A percentile compares a stretch with the other conserved stretches of the same genome.
Conservation (phyloP, 2,888 invertebrate genomes). For the Stictocephala bisonia region DNA sequence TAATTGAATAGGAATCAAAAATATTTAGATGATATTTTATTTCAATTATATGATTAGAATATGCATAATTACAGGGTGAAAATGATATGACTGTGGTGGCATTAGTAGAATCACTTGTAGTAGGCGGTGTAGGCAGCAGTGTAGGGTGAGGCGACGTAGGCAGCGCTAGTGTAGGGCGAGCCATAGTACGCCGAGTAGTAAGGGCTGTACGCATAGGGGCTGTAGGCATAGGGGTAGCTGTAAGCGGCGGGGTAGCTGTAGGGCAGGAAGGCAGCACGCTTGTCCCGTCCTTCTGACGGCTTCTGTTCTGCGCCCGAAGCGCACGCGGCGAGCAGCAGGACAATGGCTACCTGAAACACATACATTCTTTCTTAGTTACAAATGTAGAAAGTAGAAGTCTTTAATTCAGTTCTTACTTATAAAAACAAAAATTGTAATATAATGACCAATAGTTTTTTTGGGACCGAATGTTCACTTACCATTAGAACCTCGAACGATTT, state of each 20-base stretch:
- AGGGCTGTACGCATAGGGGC: slow-evolving; percentile 33
- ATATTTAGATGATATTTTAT: no score
- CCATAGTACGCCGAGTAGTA: slow-evolving; percentile 21
- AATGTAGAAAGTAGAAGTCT: no score
- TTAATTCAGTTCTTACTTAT: not conserved
- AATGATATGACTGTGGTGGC: no score
- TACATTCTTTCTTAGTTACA: no score
- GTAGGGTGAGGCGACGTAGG: slow-evolving; percentile 30
- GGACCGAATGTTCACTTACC: no score
- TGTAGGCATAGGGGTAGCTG: no score
- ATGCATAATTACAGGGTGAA: no score
- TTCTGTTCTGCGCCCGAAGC: slow-evolving; percentile 23
- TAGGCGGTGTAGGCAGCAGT: slow-evolving; percentile 20
- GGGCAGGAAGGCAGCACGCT: slow-evolving; percentile 25
- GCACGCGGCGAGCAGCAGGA: slow-evolving; percentile 4
- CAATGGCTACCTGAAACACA: slow-evolving; percentile 16
- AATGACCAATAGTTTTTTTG: not conserved
- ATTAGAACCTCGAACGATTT: no score
- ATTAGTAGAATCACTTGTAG: no score
- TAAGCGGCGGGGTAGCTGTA: slow-evolving; percentile 30
- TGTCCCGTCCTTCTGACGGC: slow-evolving; percentile 20
- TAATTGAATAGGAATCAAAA: no score
- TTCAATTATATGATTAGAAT: no score
- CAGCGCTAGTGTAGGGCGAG: slow-evolving; percentile 28
- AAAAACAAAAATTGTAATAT: not conserved